Conservation (phyloP, 2,113 vertebrate genomes). For the Pavo muticus region DNA sequence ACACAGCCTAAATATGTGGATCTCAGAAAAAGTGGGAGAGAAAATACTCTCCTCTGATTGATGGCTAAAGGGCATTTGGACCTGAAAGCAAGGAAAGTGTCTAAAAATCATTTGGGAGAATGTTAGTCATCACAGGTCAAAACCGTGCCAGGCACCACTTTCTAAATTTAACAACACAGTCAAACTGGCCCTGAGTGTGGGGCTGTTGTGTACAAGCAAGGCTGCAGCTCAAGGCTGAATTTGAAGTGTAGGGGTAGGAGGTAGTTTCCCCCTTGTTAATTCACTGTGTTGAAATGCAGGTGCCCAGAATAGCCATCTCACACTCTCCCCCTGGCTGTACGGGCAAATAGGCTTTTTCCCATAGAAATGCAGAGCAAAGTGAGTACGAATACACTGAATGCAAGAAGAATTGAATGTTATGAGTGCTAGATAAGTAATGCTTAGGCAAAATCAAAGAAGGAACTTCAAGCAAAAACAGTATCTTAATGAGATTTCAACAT, state of each 20-base stretch:
- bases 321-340: not conserved
- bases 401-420: fast-evolving
- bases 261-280: not conserved
- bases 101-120: slow-evolving; percentile 21
- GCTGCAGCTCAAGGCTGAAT: not conserved
- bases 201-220: not conserved
- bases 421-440: not conserved
- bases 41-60: slow-evolving; percentile 41
- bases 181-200: not conserved
- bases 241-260: not conserved
- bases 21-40: not conserved
- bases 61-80: slow-evolving; percentile 15
- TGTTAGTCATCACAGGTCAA: not conserved
- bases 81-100: slow-evolving; percentile 9
- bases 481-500: not conserved
- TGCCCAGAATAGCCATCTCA: not conserved
- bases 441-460: not conserved
- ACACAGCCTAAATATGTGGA: not conserved
- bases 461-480: not conserved
- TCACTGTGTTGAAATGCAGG: not conserved
- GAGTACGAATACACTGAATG: not conserved
- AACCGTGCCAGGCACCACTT: not conserved
- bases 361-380: not conserved
- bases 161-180: slow-evolving; percentile 16
- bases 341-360: not conserved